phyloP scores from a whole-genome alignment of 2,797 vertebrate species.

The Sciurus carolinensis region DNA sequence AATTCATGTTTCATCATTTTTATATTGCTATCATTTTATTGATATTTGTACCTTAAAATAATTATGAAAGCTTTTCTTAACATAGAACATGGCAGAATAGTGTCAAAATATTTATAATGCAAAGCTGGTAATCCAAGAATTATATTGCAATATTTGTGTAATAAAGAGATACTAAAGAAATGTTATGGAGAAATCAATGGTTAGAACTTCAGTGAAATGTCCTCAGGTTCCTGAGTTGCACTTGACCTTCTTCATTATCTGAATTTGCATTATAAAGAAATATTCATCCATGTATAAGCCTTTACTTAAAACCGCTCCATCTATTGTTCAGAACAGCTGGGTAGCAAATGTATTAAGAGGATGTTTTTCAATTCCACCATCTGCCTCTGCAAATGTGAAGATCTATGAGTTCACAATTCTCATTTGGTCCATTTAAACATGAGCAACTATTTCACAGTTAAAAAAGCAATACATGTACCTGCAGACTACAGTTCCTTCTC shows the following conservation, averaged over 20 bases:
- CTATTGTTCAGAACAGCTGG: conserved; percentile 44
- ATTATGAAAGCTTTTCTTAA: conserved; percentile 23
- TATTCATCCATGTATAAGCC: neutral
- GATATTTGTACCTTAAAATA: conserved; percentile 52
- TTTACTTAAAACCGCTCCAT: conserved; percentile 43
- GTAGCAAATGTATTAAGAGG: neutral
- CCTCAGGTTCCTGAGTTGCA: neutral
- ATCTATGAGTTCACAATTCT: neutral
- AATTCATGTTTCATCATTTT: conserved; percentile 38
- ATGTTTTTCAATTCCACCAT: neutral
- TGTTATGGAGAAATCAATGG: neutral
- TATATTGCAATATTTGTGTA: neutral
- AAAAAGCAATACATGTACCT: neutral
- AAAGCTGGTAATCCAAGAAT: neutral
- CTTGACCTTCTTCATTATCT: neutral
- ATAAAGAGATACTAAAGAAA: conserved; percentile 13
- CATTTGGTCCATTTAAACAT: conserved; percentile 3
- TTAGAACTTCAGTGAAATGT: neutral
- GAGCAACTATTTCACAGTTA: conserved; percentile 17
- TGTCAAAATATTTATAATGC: conserved; percentile 17
- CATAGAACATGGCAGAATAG: neutral
- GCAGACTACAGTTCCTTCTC: neutral
- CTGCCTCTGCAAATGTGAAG: conserved; percentile 13
- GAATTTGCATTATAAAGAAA: conserved; percentile 44
- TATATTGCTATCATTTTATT: conserved; percentile 3